A percentile compares a stretch with the other conserved stretches of the same genome.
Conservation (phyloP, 1,140 invertebrate species). For the Drosophila repleta region DNA sequence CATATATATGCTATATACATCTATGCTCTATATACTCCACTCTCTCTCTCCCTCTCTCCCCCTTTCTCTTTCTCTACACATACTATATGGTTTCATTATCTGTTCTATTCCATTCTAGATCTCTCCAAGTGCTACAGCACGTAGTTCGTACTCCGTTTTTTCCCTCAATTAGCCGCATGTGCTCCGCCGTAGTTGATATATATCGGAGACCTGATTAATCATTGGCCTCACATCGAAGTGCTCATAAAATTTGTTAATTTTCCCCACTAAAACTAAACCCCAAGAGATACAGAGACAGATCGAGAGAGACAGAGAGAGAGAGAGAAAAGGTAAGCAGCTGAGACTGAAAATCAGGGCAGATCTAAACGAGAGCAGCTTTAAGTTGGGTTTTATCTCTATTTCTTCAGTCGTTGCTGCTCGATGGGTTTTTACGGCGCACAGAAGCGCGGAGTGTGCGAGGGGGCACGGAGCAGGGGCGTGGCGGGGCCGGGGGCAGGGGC, state of each 20-base stretch:
- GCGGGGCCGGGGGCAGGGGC: neutral
- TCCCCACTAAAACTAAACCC: slow-evolving; percentile 28
- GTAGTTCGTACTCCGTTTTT: too few species aligned
- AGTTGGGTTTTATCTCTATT: slow-evolving; percentile 20
- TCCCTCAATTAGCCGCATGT: too few species aligned
- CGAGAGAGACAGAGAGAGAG: slow-evolving; percentile 11
- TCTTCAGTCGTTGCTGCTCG: slow-evolving; percentile 13
- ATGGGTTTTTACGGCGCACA: slow-evolving; percentile 40
- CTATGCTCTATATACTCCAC: too few species aligned
- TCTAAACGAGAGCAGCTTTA: slow-evolving; percentile 73
- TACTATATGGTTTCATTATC: too few species aligned
- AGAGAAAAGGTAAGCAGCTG: slow-evolving; percentile 16
- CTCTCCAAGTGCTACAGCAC: too few species aligned
- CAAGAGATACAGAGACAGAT: slow-evolving; percentile 3
- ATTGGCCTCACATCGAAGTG: slow-evolving; percentile 61
- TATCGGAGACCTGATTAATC: slow-evolving; percentile 27
- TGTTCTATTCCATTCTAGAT: too few species aligned
- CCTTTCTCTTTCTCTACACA: too few species aligned
- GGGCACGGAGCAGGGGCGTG: neutral
- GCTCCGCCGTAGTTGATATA: slow-evolving; percentile 1
- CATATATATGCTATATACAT: too few species aligned
- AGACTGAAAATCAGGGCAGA: slow-evolving; percentile 64
- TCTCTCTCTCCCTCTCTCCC: too few species aligned
- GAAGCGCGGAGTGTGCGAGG: slow-evolving; percentile 28
- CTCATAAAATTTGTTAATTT: slow-evolving; percentile 73